These are phyloP conservation scores for Napeogenes sylphis DNA, from an alignment of 2,888 invertebrate genomes.

Conservation along the genomic window DNA sequence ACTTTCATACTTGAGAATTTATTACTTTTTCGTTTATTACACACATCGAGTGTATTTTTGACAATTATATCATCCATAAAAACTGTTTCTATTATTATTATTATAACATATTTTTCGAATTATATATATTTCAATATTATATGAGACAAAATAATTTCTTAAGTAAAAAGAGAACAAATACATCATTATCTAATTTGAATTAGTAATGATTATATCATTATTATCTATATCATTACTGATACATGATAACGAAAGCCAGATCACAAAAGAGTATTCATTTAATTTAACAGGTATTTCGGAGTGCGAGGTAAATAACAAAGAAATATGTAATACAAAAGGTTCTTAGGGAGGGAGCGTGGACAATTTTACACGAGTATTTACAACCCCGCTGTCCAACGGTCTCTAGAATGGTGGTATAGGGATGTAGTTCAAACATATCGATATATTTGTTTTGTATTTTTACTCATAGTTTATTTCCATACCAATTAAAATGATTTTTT, in stretches of 20 bases:
- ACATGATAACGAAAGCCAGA: neutral
- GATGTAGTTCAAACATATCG: conserved; percentile 32
- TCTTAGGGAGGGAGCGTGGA: conserved; percentile 72
- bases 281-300: conserved; percentile 32
- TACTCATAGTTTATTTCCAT: no score
- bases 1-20: no score
- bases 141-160: no score
- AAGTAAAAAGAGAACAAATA: no score
- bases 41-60: no score
- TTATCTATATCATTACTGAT: neutral
- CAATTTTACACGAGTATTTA: conserved; percentile 78
- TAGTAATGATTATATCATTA: neutral
- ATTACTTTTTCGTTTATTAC: no score
- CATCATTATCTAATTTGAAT: no score
- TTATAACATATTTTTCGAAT: no score
- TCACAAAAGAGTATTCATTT: conserved; percentile 9
- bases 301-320: conserved; percentile 71
- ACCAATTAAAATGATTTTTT: no score
- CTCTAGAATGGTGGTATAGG: conserved; percentile 62
- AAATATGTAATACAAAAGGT: conserved; percentile 74
- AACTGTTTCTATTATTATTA: neutral
- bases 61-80: neutral
- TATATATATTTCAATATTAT: no score
- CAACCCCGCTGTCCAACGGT: conserved; percentile 77
- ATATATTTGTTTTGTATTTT: no score